phyloP scores from a whole-genome alignment of 2,888 invertebrate genomes.

The Adelphocoris suturalis region DNA sequence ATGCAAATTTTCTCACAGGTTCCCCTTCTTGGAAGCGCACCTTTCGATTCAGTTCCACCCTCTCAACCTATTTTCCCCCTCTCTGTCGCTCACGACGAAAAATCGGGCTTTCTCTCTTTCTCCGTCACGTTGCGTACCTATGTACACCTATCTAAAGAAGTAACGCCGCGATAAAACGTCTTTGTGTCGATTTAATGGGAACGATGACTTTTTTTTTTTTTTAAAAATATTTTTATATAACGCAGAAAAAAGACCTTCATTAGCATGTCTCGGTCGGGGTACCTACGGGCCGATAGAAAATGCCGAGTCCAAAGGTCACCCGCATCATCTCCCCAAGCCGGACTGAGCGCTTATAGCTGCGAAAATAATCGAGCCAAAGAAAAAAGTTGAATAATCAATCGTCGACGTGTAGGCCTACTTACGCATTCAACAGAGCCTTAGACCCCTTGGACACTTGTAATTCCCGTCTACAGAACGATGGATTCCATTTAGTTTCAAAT shows the following conservation, averaged over 20 bases:
- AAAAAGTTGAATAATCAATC: no score
- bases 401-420: no score
- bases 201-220: conserved; percentile 20
- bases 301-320: neutral
- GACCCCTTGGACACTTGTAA: no score
- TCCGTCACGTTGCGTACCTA: neutral
- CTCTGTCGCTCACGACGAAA: neutral
- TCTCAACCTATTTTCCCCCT: conserved; percentile 36
- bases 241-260: conserved; percentile 11
- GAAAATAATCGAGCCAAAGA: no score
- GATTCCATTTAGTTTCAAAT: no score
- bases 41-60: conserved; percentile 61
- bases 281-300: neutral
- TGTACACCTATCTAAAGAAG: no score
- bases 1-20: conserved; percentile 69
- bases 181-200: conserved; percentile 45
- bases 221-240: neutral
- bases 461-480: no score
- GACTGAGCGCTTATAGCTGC: neutral
- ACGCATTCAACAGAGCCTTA: no score
- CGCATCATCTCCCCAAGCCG: neutral
- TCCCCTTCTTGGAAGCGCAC: conserved; percentile 36
- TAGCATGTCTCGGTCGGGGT: conserved; percentile 12
- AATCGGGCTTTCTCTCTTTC: neutral
- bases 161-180: neutral